These are phyloP conservation scores for Pedetes capensis DNA, from an alignment of 2,113 vertebrate species.

Conservation along the genomic window DNA sequence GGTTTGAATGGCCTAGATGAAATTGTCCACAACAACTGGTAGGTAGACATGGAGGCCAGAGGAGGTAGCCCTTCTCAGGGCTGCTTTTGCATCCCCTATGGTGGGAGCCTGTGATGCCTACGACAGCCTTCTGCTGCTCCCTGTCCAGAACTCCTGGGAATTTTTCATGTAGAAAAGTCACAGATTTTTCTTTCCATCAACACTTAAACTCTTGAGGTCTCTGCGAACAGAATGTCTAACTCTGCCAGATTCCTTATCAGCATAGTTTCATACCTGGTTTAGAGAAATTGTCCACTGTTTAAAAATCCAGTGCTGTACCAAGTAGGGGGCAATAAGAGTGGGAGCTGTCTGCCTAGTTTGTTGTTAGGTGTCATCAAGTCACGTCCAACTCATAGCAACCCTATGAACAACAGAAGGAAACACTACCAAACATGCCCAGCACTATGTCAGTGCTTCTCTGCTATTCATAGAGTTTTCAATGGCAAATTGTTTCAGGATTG, in stretches of 20 bases:
- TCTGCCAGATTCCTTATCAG: not conserved
- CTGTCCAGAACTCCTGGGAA: not conserved
- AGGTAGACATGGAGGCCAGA: not conserved
- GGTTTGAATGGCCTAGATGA: not conserved
- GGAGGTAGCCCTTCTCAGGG: not conserved
- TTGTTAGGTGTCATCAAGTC: too few species aligned
- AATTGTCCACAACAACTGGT: too few species aligned
- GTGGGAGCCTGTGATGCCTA: not conserved
- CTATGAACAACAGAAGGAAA: too few species aligned
- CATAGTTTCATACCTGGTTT: not conserved
- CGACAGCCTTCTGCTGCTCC: not conserved
- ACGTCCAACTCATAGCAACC: too few species aligned
- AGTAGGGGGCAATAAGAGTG: fast-evolving
- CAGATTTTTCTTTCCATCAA: not conserved
- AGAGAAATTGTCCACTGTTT: not conserved
- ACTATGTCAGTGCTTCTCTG: too few species aligned
- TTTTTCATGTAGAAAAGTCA: not conserved
- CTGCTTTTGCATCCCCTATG: too few species aligned
- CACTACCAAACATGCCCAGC: too few species aligned
- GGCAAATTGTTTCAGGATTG: too few species aligned
- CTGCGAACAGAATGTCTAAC: not conserved
- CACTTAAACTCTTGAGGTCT: not conserved
- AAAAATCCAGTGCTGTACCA: not conserved
- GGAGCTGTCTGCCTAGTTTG: not conserved
- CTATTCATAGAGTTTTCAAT: too few species aligned